These are phyloP conservation scores for Drosophila austrosaltans DNA, from an alignment of 2,888 invertebrate genomes.

Conservation along the genomic window DNA sequence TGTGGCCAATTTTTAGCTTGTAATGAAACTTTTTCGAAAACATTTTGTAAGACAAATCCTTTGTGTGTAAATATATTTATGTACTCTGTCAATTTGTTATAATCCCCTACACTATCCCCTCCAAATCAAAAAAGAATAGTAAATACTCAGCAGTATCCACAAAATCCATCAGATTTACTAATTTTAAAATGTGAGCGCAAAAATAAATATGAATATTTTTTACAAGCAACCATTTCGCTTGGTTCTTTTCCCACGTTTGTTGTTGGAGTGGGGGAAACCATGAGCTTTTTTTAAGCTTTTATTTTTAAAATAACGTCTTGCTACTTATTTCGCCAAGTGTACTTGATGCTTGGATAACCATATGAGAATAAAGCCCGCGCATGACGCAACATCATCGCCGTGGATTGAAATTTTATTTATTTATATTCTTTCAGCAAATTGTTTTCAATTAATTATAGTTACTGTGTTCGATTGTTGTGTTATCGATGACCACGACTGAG, in stretches of 20 bases:
- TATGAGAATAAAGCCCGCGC: background rate
- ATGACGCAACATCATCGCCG: background rate
- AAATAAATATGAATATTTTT: conserved; percentile 70
- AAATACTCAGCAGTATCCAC: conserved; percentile 59
- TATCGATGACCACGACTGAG: background rate
- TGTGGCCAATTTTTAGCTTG: conserved; percentile 67
- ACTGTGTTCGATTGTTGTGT: background rate
- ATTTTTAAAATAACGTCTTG: background rate
- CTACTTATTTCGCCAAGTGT: background rate
- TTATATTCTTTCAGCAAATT: background rate
- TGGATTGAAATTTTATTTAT: conserved; percentile 1
- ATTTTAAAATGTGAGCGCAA: conserved; percentile 66
- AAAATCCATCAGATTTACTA: conserved; percentile 50
- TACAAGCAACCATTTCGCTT: conserved; percentile 51
- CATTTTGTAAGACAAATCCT: conserved; percentile 19
- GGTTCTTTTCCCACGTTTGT: conserved; percentile 17
- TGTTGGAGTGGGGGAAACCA: background rate
- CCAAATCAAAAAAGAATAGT: conserved; percentile 26
- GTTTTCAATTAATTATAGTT: conserved; percentile 4
- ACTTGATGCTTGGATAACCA: background rate
- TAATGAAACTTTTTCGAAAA: conserved; percentile 44
- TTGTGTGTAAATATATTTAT: conserved; percentile 42
- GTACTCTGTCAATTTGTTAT: conserved; percentile 64
- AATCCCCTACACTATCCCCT: background rate
- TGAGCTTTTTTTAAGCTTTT: no score